These are phyloP conservation scores for Rousettus leschenaultii DNA, from an alignment of 2,113 vertebrate species.

Conservation along the genomic window DNA sequence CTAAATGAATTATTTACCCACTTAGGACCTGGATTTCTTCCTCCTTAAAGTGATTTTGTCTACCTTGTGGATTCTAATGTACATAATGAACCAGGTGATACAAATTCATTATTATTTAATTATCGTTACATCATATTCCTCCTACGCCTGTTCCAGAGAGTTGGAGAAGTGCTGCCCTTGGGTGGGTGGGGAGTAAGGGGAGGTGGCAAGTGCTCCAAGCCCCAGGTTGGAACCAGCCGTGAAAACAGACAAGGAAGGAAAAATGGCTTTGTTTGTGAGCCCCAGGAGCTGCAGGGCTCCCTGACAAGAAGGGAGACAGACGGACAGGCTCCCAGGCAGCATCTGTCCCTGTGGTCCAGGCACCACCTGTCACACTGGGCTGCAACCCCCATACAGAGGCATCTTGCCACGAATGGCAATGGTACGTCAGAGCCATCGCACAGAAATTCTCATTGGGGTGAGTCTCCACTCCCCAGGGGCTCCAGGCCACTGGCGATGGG, in stretches of 20 bases:
- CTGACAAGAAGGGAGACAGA: constrained; percentile 4
- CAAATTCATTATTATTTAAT: background rate
- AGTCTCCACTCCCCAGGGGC: accelerated
- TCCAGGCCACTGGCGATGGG: background rate
- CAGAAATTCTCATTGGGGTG: background rate
- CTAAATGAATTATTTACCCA: background rate
- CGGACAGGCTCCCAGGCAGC: background rate
- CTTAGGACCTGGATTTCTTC: background rate
- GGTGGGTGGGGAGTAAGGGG: too few relatives aligned
- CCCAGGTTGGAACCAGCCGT: background rate
- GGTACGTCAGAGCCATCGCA: background rate
- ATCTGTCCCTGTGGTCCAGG: background rate
- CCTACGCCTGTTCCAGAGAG: background rate
- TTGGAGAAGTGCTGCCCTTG: background rate
- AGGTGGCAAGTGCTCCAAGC: background rate
- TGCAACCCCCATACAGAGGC: background rate
- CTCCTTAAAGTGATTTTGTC: background rate
- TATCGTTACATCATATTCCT: background rate
- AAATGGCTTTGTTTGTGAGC: background rate
- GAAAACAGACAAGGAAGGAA: background rate
- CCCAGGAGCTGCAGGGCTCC: background rate
- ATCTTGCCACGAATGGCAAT: background rate
- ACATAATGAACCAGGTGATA: background rate
- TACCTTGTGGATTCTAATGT: background rate
- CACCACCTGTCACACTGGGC: constrained; percentile 21